Base-by-base conservation (phyloP, 2,888 invertebrate genomes). In the Lymantria monacha region DNA sequence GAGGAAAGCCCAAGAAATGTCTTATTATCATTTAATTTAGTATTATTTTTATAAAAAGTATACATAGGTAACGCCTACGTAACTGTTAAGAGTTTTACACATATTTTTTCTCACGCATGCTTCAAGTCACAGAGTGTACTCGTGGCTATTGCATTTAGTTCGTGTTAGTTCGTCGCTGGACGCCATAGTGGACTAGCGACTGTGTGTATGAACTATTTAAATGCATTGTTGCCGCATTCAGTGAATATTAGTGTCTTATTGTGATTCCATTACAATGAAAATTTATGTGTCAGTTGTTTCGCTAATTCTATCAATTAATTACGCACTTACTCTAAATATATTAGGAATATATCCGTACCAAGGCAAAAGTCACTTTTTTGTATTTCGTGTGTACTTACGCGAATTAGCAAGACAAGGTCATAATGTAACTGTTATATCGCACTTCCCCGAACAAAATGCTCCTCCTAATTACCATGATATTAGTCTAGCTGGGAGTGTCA, bases 361-460 rank as follows among this genome's bases (percentile, higher is more conserved):
- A 7, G 94, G 95, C 1, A 94, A 93, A 63, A 96, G 95, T 52
- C 96, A 96, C 75, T 95, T 94, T 65, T 85, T 93, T 30, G 93
- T 94, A 14, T 94, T 93, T 66, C 87, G 91, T 67, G 92, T 93
- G 0, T 85, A 94, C 48, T 70, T 95, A 42, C 87, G 85, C 40
- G 94, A 92, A 61, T 72, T 96, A 48, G 93, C 92, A 0, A 82
- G 75, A 33, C 89, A 92, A 46, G 95, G 95, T 0, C 95, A 96
- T 66, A 89, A 93, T 55, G 79, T 96, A 0, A 95, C 95, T 0
- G 93, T 95, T 8, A 87, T 95, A 40, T 94, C 94, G 3, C 93
- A 93, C 72, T 95, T 93, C 58, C 93, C 94, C 0, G 81, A 87
- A 57, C 79, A 86, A 13, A 71, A 85, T 42, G 80, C 91, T 0